Base-by-base conservation (phyloP, 2,113 vertebrate genomes). In the Salvelinus alpinus region DNA sequence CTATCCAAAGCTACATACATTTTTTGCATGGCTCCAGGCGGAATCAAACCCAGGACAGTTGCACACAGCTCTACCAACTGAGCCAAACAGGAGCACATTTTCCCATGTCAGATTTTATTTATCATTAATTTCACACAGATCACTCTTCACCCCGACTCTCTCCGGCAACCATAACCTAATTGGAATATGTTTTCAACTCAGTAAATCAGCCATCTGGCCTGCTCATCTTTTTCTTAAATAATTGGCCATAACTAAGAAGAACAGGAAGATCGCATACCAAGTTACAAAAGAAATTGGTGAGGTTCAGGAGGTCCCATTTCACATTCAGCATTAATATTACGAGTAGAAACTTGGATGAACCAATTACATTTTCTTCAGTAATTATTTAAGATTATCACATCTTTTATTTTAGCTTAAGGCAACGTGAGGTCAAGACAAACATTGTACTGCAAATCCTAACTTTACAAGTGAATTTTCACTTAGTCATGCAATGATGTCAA, bases 61-160 rank as follows among this genome's bases (percentile, higher is more conserved):
- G 4, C 12, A 54, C 51, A 54, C 14, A 54, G 51, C 16, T 18
- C 51, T 54, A 16, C 51, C 14, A 54, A 54, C 51, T 54, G 51
- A 54, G 3, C 14, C 12, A 54, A 13, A 54, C 1, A 54, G 51
- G 51, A 54, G 20, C n/a, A 24, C 7, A 62, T n/a, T n/a, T 22
- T 62, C 13, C 8, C 25, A 27, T 14, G 3, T 27, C 64, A 27
- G 25, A 44, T 22, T 44, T 44, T 38, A 47, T 60, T 18, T 1
- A 13, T 54, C 0, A 65, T 80, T 70, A 29, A 38, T 82, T 84
- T 24, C 48, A 79, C 31, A 80, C 73, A 80, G 84, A 85, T 78
- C 89, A n/a, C 88, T 88, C 48, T 80, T 78, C 66, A 82, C 80
- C 67, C 77, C 69, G 64, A 86, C 70, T 70, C 14, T 66, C 70